Base-by-base conservation (phyloP, 2,888 invertebrate species). In the Chrysotoxum bicinctum region DNA sequence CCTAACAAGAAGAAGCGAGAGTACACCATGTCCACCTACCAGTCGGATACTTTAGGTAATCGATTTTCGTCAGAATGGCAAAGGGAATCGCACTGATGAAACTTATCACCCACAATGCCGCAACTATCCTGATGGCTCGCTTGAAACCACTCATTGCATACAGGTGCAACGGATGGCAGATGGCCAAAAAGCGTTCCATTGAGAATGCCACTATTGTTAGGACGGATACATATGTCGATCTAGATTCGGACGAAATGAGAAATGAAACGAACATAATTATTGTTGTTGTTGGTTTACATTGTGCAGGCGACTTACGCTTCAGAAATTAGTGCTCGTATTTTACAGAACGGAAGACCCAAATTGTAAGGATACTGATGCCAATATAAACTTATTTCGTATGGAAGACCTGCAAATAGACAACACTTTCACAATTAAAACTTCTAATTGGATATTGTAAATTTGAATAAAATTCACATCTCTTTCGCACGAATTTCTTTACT, bases 121-220 rank as follows among this genome's bases (percentile, higher is more conserved):
- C 93, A 62, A 98, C 96, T 87, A 97, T 96, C 85, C 95, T 94
- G 37, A 96, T 92, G 1, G 97, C 97, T n/a, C 98, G 93, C 62
- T 96, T 94, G 35, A 97, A 94, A 1, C 96, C 96, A 0, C 96
- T 96, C 94, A 97, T 96, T 43, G 95, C 94, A 91, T 97, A 96
- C 82, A 96, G 93, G 89, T 95, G 95, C 48, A 98, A 92, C 0
- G 98, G 98, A 90, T 97, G 96, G 90, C 98, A 98, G 89, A 98
- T 98, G 37, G 98, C 98, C 87, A 98, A 92, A 93, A 97, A 97
- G 52, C 98, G 94, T 92, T 98, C 98, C 92, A 96, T 94, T 0
- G 98, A 97, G 92, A 98, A 98, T 3, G 97, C 97, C 54, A 97
- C 97, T 88, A 98, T 98, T 26, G 98, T 98, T 89, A 98, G 92